Evolutionary conservation across 2,113 vertebrate species (phyloP).

Genomic region (Progne subis): DNA sequence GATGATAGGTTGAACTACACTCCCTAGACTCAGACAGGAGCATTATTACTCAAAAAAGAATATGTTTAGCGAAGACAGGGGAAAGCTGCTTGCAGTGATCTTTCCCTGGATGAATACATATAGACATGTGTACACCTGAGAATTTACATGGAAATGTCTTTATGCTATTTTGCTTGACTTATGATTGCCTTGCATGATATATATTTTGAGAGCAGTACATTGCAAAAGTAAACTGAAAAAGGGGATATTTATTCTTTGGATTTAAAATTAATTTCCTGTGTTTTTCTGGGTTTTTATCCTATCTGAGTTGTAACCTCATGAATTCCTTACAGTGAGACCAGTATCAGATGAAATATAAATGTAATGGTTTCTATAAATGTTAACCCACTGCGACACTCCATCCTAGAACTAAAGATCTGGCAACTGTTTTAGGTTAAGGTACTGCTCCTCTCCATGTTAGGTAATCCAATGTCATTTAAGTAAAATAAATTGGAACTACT

Average conservation of each 20-base stretch:
- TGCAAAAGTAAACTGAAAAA: slow-evolving; percentile 74
- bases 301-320: slow-evolving; percentile 69
- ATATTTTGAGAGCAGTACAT: slow-evolving; percentile 68
- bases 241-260: slow-evolving; percentile 76
- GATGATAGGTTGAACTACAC: slow-evolving; percentile 2
- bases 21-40: neutral
- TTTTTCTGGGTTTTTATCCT: slow-evolving; percentile 66
- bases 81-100: neutral
- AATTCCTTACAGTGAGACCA: slow-evolving; percentile 66
- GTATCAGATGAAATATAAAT: slow-evolving; percentile 75
- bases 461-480: slow-evolving; percentile 84
- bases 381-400: slow-evolving; percentile 64
- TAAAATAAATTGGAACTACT: slow-evolving; percentile 88
- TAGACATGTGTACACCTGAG: slow-evolving; percentile 7
- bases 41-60: neutral
- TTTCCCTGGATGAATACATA: neutral
- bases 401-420: slow-evolving; percentile 54
- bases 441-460: slow-evolving; percentile 78
- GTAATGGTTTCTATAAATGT: slow-evolving; percentile 62
- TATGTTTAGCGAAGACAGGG: neutral
- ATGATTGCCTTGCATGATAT: slow-evolving; percentile 54
- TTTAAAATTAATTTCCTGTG: slow-evolving; percentile 85
- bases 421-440: slow-evolving; percentile 74
- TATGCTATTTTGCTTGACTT: slow-evolving; percentile 61
- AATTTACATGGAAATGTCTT: slow-evolving; percentile 21